These are phyloP conservation scores for Porites australiensis DNA, from an alignment of 64 coral and sea anemone genomes.

Conservation along the genomic window DNA sequence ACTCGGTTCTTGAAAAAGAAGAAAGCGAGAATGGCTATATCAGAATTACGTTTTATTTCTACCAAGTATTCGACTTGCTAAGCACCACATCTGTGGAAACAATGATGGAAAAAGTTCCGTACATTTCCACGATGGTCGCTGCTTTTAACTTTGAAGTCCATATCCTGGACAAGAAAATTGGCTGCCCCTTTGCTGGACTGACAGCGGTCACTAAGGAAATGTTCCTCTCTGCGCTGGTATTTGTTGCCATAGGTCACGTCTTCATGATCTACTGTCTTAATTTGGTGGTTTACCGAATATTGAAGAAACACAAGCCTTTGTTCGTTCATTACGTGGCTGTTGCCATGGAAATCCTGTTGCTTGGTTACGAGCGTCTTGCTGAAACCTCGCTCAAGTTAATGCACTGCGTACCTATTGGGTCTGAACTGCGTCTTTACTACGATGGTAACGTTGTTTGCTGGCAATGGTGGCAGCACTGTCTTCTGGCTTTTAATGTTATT, in stretches of 20 bases:
- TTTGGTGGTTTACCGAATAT: not conserved
- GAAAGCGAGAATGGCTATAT: slow-evolving; percentile 30
- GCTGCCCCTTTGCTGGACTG: slow-evolving; percentile 81
- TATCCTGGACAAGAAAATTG: slow-evolving; percentile 26
- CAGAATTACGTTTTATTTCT: slow-evolving; percentile 77
- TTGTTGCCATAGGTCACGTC: slow-evolving; percentile 30
- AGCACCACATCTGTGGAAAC: slow-evolving; percentile 12
- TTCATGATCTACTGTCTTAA: slow-evolving; percentile 26
- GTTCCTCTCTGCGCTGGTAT: slow-evolving; percentile 51
- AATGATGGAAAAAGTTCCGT: not conserved
- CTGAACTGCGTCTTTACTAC: slow-evolving; percentile 38
- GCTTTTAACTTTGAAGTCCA: slow-evolving; percentile 73
- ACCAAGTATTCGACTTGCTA: slow-evolving; percentile 66
- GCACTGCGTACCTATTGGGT: slow-evolving; percentile 35
- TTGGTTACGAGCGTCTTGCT: slow-evolving; percentile 73
- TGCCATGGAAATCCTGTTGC: slow-evolving; percentile 61
- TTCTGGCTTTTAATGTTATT: slow-evolving; percentile 56
- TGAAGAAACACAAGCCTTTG: not conserved
- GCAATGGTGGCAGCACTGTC: slow-evolving; percentile 83
- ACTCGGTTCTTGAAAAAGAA: not conserved
- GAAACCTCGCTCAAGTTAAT: slow-evolving; percentile 72
- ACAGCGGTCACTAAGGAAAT: slow-evolving; percentile 79
- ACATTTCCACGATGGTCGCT: slow-evolving; percentile 22
- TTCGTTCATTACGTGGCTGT: slow-evolving; percentile 62
- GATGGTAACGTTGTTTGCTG: slow-evolving; percentile 78